Evolutionary conservation across 2,113 vertebrate species (phyloP).

Genomic region (Petroica traversi): DNA sequence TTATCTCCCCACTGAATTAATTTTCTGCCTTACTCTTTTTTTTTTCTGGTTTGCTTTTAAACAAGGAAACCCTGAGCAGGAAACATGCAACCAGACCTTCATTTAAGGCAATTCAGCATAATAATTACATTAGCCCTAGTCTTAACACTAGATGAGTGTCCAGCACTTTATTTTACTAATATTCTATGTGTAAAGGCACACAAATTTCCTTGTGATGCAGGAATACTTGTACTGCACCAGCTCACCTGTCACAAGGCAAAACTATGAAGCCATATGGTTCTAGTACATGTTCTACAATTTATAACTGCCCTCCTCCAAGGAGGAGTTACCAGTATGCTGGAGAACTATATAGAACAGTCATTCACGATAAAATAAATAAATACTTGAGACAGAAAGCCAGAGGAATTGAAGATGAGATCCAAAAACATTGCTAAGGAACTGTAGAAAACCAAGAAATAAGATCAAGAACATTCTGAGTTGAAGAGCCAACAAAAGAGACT

Average conservation of each 20-base stretch:
- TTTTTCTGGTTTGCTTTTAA: not conserved
- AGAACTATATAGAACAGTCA: not conserved
- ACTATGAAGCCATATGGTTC: not conserved
- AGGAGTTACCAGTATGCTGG: not conserved
- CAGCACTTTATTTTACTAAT: not conserved
- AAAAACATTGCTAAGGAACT: conserved; percentile 7
- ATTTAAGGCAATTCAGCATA: not conserved
- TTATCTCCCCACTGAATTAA: not conserved
- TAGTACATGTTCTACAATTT: not conserved
- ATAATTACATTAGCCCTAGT: not conserved
- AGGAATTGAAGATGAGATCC: conserved; percentile 19
- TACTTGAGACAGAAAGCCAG: conserved; percentile 1
- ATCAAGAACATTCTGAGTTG: conserved; percentile 54
- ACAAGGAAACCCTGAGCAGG: not conserved
- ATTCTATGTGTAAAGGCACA: not conserved
- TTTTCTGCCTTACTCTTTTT: not conserved
- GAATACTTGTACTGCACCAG: not conserved
- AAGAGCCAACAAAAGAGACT: conserved; percentile 3
- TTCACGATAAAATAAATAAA: not conserved
- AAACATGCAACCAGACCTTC: not conserved
- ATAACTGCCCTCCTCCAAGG: not conserved
- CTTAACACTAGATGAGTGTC: not conserved
- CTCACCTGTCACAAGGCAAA: not conserved
- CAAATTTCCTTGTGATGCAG: not conserved
- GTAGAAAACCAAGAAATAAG: conserved; percentile 12